phyloP scores from a whole-genome alignment of 2,797 vertebrate genomes.

The Aulostomus chinensis region DNA sequence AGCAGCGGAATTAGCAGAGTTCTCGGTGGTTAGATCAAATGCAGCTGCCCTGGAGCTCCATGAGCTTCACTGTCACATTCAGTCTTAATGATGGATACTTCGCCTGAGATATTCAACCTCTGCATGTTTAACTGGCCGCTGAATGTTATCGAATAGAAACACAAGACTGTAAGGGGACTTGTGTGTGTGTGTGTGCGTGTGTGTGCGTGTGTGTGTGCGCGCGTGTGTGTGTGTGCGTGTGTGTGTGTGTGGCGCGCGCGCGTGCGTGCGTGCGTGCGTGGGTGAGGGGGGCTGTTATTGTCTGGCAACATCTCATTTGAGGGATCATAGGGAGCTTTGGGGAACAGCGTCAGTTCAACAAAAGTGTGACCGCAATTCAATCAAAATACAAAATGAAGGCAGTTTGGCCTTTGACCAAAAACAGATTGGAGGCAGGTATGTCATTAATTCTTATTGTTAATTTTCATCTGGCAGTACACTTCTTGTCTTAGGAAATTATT shows the following conservation, averaged over 20 bases:
- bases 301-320: slow-evolving; percentile 54
- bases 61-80: slow-evolving; percentile 26
- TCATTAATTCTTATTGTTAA: slow-evolving; percentile 45
- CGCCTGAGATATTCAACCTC: slow-evolving; percentile 37
- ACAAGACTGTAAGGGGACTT: slow-evolving; percentile 8
- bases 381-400: slow-evolving; percentile 55
- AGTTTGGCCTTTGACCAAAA: slow-evolving; percentile 54
- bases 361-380: slow-evolving; percentile 54
- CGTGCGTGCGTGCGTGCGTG: too few relatives aligned
- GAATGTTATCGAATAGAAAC: slow-evolving; percentile 27
- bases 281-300: slow-evolving; percentile 54
- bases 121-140: slow-evolving; percentile 38
- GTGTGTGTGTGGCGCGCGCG: too few relatives aligned
- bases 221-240: too few relatives aligned
- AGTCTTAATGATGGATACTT: slow-evolving; percentile 42
- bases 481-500: slow-evolving; percentile 16
- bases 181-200: too few relatives aligned
- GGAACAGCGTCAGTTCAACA: slow-evolving; percentile 59
- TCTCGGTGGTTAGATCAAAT: slow-evolving; percentile 55
- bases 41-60: slow-evolving; percentile 34
- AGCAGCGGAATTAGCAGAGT: slow-evolving; percentile 57
- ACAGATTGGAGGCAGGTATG: slow-evolving; percentile 53
- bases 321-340: slow-evolving; percentile 39
- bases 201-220: too few relatives aligned
- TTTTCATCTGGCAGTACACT: slow-evolving; percentile 6